These are phyloP conservation scores for Drosophila antonietae DNA, from an alignment of 2,888 invertebrate species.

Conservation along the genomic window DNA sequence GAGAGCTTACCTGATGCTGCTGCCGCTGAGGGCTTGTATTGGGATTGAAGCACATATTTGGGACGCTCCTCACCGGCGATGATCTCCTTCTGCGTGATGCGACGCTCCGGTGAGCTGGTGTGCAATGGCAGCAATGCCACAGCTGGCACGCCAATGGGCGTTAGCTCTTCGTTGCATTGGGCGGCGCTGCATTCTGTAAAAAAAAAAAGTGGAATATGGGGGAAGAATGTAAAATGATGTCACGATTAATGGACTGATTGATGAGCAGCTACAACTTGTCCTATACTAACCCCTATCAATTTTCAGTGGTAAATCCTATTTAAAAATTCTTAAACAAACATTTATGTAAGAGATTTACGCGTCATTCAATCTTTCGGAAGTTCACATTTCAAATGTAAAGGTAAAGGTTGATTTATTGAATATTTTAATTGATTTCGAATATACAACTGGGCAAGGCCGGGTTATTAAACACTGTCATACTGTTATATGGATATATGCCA, in stretches of 20 bases:
- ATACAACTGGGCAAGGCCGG: neutral
- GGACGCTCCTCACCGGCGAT: slow-evolving; percentile 88
- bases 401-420: neutral
- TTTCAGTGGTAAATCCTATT: neutral
- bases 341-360: neutral
- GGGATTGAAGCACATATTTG: slow-evolving; percentile 85
- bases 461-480: neutral
- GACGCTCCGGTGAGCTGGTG: slow-evolving; percentile 85
- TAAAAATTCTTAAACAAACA: neutral
- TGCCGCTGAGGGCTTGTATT: slow-evolving; percentile 78
- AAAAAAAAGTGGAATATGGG: neutral
- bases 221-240: neutral
- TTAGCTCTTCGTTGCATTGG: slow-evolving; percentile 82
- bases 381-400: neutral
- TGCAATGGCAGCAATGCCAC: slow-evolving; percentile 84
- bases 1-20: slow-evolving; percentile 51
- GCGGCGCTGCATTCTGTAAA: slow-evolving; percentile 82
- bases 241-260: neutral
- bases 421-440: neutral
- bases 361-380: neutral
- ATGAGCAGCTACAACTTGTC: neutral
- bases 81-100: slow-evolving; percentile 87
- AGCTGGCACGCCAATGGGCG: slow-evolving; percentile 82
- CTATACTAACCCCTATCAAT: neutral
- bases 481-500: neutral